Base-by-base conservation (phyloP, 2,113 vertebrate genomes). In the Sarotherodon lohbergeri region DNA sequence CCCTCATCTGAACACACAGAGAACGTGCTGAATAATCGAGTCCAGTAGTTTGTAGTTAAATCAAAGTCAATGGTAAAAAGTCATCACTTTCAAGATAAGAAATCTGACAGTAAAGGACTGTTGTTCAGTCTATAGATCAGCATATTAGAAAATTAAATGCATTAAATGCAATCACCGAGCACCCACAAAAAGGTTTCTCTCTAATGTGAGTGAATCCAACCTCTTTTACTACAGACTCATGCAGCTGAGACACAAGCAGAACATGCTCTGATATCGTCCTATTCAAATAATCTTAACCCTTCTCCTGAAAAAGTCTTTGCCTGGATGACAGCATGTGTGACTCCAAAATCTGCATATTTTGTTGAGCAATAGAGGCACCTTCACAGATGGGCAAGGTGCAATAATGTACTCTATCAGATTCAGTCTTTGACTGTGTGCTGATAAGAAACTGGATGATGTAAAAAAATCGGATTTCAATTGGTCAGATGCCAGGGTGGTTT, bases 1-100 rank as follows among this genome's bases (percentile, higher is more conserved):
- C 93, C 95, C 85, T 99, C 98, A 94, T 97, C 97, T 97, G 83
- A 4, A 55, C 41, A 76, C 29, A 71, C 5, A 34, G 32, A 55
- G 17, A 84, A 41, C 4, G 22, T 29, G 43, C 24, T 12, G 57
- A 48, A 22, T 48, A 34, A 36, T 32, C 10, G 16, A 76, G 9
- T 76, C 14, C 16, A 29, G 14, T 5, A 4, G 71, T 32, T 76
- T 76, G 43, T 6, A 50, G 71, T 76, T 76, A 50, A 76, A 50
- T 27, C 43, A 76, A 27, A 73, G 22, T 14, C 5, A 46, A 73
- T 11, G 4, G 13, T 71, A 24, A 46, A 73, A 43, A 27, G 24
- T 76, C 22, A 29, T 46, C 41, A 11, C 46, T 73, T 73, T 46
- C 41, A 73, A 46, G 68, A 73, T 46, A 27, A 29, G 68, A 46